Conservation (phyloP, 2,888 invertebrate genomes). For the Tuta absoluta region DNA sequence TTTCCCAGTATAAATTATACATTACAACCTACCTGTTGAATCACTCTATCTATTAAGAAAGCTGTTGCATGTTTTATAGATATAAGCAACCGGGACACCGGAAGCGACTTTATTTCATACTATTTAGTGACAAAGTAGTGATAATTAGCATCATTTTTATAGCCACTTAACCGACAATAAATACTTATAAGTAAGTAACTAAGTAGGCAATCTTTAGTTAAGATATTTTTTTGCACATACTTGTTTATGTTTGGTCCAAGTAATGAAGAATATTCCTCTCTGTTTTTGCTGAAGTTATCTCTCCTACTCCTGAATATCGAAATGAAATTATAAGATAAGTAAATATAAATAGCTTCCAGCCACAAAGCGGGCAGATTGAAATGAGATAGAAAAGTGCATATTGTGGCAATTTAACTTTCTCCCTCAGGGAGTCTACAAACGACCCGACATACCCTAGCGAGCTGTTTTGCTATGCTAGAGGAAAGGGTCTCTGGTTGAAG, state of each 20-base stretch:
- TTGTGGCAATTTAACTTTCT: background rate
- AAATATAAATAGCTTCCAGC: background rate
- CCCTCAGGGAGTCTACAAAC: no score
- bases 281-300: conserved; percentile 72
- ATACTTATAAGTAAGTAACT: background rate
- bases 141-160: no score
- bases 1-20: no score
- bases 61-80: no score
- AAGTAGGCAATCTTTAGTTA: conserved; percentile 41
- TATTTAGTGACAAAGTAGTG: no score
- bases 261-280: conserved; percentile 68
- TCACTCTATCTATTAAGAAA: no score
- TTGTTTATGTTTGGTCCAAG: conserved; percentile 74
- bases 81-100: no score
- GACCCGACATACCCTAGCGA: background rate
- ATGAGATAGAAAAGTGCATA: background rate
- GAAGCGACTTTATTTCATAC: no score
- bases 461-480: background rate
- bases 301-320: conserved; percentile 74
- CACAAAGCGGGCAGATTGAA: background rate
- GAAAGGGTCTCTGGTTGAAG: background rate
- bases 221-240: conserved; percentile 57
- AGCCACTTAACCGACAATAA: no score
- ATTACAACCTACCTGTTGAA: no score
- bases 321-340: conserved; percentile 39